These are phyloP conservation scores for Perizoma affinitatum DNA, from an alignment of 2,888 invertebrate species.

Conservation along the genomic window DNA sequence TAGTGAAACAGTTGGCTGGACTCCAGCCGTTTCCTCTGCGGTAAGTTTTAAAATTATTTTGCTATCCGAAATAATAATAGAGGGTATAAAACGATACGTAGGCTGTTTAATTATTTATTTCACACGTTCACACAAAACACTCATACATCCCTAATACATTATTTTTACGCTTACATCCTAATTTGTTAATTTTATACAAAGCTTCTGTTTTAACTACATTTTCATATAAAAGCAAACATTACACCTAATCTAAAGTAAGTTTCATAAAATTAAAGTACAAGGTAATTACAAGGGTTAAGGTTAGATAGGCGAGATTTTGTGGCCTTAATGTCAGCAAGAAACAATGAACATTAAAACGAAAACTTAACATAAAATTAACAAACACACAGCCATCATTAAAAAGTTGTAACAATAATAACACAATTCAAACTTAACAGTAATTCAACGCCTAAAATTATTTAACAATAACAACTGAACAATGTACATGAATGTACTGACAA, in stretches of 20 bases:
- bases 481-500: conserved; percentile 38
- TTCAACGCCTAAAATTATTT: conserved; percentile 73
- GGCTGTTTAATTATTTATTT: conserved; percentile 59
- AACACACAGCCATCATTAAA: conserved; percentile 76
- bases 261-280: conserved; percentile 28
- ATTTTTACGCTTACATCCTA: conserved; percentile 63
- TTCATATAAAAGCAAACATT: conserved; percentile 43
- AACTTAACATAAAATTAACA: conserved; percentile 84
- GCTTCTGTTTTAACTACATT: conserved; percentile 83
- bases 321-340: conserved; percentile 77
- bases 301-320: conserved; percentile 38
- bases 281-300: conserved; percentile 40
- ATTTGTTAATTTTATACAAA: conserved; percentile 83
- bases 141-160: conserved; percentile 70
- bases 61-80: conserved; percentile 21
- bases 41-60: conserved; percentile 41
- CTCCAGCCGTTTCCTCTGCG: conserved; percentile 54
- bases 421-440: conserved; percentile 76
- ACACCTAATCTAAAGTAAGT: conserved; percentile 42
- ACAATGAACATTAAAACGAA: conserved; percentile 77
- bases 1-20: conserved; percentile 65
- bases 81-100: conserved; percentile 43
- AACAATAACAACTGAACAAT: conserved; percentile 64
- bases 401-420: conserved; percentile 66
- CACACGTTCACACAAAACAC: conserved; percentile 68